These are phyloP conservation scores for Zaprionus camerounensis DNA, from an alignment of 1,140 invertebrate genomes.

Conservation along the genomic window DNA sequence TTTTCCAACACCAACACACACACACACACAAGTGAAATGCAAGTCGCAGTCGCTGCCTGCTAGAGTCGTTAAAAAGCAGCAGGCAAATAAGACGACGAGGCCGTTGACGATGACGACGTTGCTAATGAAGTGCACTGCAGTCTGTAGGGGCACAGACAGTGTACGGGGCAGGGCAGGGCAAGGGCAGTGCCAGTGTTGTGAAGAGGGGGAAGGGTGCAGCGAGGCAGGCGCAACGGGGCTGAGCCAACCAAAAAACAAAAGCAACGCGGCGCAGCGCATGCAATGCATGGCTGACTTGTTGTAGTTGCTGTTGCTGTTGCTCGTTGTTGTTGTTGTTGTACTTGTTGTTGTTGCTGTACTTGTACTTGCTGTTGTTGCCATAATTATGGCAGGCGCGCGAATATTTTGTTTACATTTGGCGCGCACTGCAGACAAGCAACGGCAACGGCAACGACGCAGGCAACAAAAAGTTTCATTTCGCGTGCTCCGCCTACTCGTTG, in stretches of 20 bases:
- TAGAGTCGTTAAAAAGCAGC: conserved; percentile 48
- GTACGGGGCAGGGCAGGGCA: neutral
- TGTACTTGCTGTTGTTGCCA: conserved; percentile 60
- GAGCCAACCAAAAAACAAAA: conserved; percentile 6
- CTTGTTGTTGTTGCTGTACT: conserved; percentile 47
- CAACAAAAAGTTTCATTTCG: conserved; percentile 71
- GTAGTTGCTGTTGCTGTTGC: conserved; percentile 29
- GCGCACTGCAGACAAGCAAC: conserved; percentile 75
- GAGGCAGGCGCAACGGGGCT: neutral
- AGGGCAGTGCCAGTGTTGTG: conserved; percentile 6
- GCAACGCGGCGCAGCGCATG: conserved; percentile 37
- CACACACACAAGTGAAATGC: neutral
- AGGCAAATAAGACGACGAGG: conserved; percentile 55
- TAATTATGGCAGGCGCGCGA: conserved; percentile 82
- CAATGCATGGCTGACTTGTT: conserved; percentile 62
- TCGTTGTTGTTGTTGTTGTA: conserved; percentile 48
- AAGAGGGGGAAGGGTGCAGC: neutral
- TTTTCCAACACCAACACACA: conserved; percentile 14
- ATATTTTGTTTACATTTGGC: conserved; percentile 83
- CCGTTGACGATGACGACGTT: conserved; percentile 44
- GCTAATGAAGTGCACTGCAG: conserved; percentile 76
- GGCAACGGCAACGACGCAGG: conserved; percentile 37
- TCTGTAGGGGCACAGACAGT: conserved; percentile 3
- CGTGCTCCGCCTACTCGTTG: conserved; percentile 79
- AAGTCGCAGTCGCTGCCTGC: neutral